These are phyloP conservation scores for Agriopis marginaria DNA, from an alignment of 2,888 invertebrate genomes.

Conservation along the genomic window DNA sequence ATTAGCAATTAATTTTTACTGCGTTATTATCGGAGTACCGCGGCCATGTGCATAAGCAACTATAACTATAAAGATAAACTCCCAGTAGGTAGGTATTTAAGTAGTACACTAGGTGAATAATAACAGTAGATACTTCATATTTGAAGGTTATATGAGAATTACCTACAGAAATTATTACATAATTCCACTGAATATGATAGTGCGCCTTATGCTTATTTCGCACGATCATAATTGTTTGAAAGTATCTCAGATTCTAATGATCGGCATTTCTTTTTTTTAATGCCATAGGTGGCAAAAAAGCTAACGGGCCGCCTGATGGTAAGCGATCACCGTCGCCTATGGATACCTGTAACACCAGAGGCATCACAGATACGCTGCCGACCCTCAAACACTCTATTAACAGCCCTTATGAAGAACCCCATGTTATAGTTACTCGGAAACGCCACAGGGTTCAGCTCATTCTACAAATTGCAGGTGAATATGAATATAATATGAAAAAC, in stretches of 20 bases:
- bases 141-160: slow-evolving; percentile 29
- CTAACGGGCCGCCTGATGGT: too few relatives aligned
- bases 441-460: too few relatives aligned
- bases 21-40: slow-evolving; percentile 51
- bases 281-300: too few relatives aligned
- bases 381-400: too few relatives aligned
- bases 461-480: too few relatives aligned
- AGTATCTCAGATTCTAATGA: neutral
- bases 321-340: too few relatives aligned
- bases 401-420: too few relatives aligned
- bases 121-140: slow-evolving; percentile 36
- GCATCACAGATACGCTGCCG: too few relatives aligned
- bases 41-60: slow-evolving; percentile 53
- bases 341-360: too few relatives aligned
- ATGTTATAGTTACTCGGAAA: too few relatives aligned
- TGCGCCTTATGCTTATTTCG: neutral
- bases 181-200: too few relatives aligned
- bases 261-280: neutral
- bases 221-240: neutral
- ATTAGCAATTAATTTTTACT: slow-evolving; percentile 45
- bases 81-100: slow-evolving; percentile 27
- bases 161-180: slow-evolving; percentile 19
- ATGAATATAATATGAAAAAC: too few relatives aligned
- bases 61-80: slow-evolving; percentile 57
- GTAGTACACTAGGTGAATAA: slow-evolving; percentile 41